Evolutionary conservation across 2,113 vertebrate species (phyloP).

Genomic region (Synodontis membranacea): DNA sequence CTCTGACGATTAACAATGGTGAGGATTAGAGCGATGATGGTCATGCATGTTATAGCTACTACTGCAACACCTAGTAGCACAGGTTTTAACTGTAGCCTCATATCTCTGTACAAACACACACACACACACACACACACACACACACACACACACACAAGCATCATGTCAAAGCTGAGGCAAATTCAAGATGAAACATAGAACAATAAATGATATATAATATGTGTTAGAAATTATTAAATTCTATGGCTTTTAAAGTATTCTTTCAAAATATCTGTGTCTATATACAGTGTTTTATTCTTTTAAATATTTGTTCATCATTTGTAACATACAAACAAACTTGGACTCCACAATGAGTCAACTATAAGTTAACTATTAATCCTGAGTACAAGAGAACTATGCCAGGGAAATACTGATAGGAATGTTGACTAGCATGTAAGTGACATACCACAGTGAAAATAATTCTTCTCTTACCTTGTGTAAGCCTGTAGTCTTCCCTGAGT

Average conservation of each 20-base stretch:
- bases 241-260: background rate
- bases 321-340: conserved; percentile 18
- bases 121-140: conserved; percentile 18
- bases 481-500: background rate
- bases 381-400: conserved; percentile 15
- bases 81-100: conserved; percentile 36
- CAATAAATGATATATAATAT: background rate
- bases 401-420: background rate
- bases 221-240: background rate
- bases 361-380: conserved; percentile 41
- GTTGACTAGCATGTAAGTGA: background rate
- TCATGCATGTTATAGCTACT: conserved; percentile 35
- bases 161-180: background rate
- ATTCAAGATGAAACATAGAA: background rate
- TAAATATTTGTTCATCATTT: background rate
- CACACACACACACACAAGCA: conserved; percentile 13
- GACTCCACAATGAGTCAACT: conserved; percentile 8
- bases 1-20: conserved; percentile 45
- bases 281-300: background rate
- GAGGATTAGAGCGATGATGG: conserved; percentile 55
- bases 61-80: conserved; percentile 38
- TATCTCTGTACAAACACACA: conserved; percentile 24
- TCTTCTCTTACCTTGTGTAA: conserved; percentile 11
- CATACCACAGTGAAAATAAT: conserved; percentile 19
- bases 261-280: background rate